These are phyloP conservation scores for Protobothrops flavoviridis DNA, from an alignment of 2,113 vertebrate genomes.

Conservation along the genomic window DNA sequence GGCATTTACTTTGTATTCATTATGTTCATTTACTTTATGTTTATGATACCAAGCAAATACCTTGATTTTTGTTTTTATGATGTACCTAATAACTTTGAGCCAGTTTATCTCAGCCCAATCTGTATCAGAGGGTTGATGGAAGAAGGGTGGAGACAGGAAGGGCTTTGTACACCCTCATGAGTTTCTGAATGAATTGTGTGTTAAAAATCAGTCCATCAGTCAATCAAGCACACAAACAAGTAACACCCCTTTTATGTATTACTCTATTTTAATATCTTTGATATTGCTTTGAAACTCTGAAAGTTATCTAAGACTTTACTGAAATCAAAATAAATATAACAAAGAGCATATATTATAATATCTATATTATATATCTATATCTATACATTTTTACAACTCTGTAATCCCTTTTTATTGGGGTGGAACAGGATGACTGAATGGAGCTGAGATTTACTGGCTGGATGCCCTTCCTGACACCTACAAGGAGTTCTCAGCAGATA, in stretches of 20 bases:
- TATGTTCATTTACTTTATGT: too few relatives aligned
- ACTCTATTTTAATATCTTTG: neutral
- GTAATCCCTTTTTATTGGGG: neutral
- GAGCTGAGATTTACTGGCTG: neutral
- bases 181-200: neutral
- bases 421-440: neutral
- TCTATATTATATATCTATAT: neutral
- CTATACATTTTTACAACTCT: neutral
- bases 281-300: neutral
- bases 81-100: neutral
- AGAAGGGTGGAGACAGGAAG: neutral
- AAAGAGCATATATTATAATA: neutral
- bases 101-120: neutral
- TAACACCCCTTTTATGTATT: neutral
- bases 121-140: neutral
- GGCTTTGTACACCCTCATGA: neutral
- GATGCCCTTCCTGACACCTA: neutral
- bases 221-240: neutral
- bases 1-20: neutral
- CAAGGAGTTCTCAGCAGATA: neutral
- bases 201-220: neutral
- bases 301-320: neutral
- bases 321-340: neutral
- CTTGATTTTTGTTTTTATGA: neutral
- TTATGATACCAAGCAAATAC: neutral